Conservation (phyloP, 2,797 vertebrate genomes). For the Trematomus bernacchii region DNA sequence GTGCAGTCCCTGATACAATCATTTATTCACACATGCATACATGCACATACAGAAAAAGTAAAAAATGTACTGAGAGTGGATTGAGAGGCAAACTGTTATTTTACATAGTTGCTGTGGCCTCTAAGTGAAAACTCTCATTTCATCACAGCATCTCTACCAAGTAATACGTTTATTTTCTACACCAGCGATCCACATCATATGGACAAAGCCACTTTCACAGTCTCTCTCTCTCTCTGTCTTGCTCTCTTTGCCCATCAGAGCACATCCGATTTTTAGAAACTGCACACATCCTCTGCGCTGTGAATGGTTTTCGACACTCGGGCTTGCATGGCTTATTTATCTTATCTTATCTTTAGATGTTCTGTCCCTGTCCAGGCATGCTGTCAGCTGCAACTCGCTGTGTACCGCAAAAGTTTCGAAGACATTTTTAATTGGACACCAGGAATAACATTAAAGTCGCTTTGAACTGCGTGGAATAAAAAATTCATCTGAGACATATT, state of each 20-base stretch:
- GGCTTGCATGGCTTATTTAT: conserved; percentile 64
- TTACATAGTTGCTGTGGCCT: conserved; percentile 34
- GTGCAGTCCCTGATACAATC: neutral
- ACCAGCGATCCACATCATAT: conserved; percentile 63
- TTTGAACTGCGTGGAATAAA: conserved; percentile 73
- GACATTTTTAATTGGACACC: conserved; percentile 78
- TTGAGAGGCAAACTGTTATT: conserved; percentile 38
- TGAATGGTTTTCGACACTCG: conserved; percentile 44
- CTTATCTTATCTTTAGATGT: conserved; percentile 65
- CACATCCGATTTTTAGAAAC: conserved; percentile 57
- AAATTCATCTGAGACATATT: conserved; percentile 62
- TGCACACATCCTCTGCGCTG: conserved; percentile 56
- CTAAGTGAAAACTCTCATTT: conserved; percentile 59
- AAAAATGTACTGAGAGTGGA: neutral
- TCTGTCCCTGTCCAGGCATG: conserved; percentile 37
- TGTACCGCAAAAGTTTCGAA: conserved; percentile 43
- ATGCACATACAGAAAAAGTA: neutral
- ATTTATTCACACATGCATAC: neutral
- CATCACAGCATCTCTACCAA: conserved; percentile 52
- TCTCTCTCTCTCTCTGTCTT: conserved; percentile 18
- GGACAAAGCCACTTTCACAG: conserved; percentile 48
- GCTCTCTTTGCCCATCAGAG: conserved; percentile 50
- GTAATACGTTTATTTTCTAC: conserved; percentile 72
- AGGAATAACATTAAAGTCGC: conserved; percentile 77
- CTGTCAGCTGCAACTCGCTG: conserved; percentile 42